phyloP scores from a whole-genome alignment of 2,888 invertebrate genomes.

The Argyra leucocephala region DNA sequence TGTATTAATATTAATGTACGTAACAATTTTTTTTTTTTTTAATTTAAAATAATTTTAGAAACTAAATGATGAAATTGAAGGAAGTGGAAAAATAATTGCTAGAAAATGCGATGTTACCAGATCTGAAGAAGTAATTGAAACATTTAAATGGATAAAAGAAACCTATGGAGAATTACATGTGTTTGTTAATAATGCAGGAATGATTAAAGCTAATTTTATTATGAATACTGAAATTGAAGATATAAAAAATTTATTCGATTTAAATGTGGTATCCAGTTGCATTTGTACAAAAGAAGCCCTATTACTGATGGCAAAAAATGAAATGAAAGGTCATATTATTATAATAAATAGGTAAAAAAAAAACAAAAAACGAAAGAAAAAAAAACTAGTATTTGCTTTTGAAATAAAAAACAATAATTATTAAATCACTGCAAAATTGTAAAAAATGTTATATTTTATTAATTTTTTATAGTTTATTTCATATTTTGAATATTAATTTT shows the following conservation, averaged over 20 bases:
- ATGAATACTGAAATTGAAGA: conserved; percentile 35
- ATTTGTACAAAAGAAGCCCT: conserved; percentile 50
- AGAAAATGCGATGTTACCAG: conserved; percentile 39
- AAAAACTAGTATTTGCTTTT: background rate
- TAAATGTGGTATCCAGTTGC: conserved; percentile 51
- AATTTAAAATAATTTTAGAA: conserved; percentile 27
- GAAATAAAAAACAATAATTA: too few species aligned
- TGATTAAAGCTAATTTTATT: conserved; percentile 38
- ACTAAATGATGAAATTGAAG: conserved; percentile 32
- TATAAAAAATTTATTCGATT: conserved; percentile 37
- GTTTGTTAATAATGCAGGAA: conserved; percentile 42
- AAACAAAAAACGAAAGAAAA: background rate
- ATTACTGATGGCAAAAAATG: conserved; percentile 46
- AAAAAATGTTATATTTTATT: background rate
- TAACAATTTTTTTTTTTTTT: background rate
- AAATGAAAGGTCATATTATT: conserved; percentile 51
- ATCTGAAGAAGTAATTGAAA: conserved; percentile 32
- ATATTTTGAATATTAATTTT: conserved; percentile 16
- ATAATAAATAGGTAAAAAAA: conserved; percentile 51
- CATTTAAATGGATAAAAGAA: conserved; percentile 36
- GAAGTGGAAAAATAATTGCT: conserved; percentile 37
- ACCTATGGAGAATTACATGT: conserved; percentile 37
- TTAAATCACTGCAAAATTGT: too few species aligned
- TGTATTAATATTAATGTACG: background rate
- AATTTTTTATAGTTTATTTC: background rate